Percentiles rank a stretch among this genome's conserved stretches.
These are phyloP conservation scores for Zapornia atra DNA, from an alignment of 2,113 vertebrate species.

Conservation along the genomic window DNA sequence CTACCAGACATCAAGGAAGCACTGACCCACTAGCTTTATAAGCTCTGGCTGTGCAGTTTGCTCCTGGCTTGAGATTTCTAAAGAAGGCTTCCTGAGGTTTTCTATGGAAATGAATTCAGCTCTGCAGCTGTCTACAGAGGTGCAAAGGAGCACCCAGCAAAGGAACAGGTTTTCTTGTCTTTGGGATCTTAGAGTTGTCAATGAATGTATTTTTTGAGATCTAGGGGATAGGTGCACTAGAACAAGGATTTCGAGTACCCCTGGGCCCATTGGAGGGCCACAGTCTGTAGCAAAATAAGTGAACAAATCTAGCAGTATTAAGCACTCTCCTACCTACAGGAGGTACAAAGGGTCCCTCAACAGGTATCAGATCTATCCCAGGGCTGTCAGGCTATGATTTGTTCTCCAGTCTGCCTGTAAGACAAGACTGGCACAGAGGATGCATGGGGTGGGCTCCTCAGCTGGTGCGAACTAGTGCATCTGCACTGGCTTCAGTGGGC, in stretches of 20 bases:
- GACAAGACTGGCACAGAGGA: neutral
- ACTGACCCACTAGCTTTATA: neutral
- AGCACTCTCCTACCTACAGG: neutral
- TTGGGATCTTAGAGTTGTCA: neutral
- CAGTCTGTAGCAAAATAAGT: neutral
- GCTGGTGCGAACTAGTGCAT: no score
- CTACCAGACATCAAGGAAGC: neutral
- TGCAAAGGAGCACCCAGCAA: neutral
- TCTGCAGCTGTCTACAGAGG: neutral
- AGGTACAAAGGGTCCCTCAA: neutral
- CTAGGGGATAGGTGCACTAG: neutral
- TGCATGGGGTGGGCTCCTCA: accelerated
- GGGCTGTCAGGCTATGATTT: neutral
- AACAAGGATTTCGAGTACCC: neutral
- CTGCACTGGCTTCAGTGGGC: neutral
- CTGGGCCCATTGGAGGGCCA: neutral
- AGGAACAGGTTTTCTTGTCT: neutral
- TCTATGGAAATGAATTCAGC: neutral
- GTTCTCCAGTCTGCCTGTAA: neutral
- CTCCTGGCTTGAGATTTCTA: neutral
- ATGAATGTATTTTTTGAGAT: neutral
- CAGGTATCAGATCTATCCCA: neutral
- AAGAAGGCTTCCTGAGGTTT: neutral
- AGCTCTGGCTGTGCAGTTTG: neutral
- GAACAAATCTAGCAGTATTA: neutral